Evolutionary conservation across 2,113 vertebrate genomes (phyloP), one percentile per base, ranked within the genome.

Genomic region (Silurus meridionalis): DNA sequence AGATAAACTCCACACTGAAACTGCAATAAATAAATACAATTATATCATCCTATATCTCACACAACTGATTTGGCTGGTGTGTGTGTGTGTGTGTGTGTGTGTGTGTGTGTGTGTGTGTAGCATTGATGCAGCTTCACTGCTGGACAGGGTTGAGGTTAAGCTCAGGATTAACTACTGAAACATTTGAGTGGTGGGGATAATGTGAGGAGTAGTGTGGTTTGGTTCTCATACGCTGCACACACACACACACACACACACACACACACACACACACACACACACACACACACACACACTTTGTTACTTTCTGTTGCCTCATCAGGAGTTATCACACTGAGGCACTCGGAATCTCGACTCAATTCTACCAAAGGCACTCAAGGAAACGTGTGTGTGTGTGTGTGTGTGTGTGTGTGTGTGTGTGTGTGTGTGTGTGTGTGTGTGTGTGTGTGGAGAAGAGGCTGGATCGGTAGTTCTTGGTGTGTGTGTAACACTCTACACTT

Each of bases 261-360:
- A 71, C 67, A 46, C 69, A 72, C 46, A 21, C 9, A 6, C 37
- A 72, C 69, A 72, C 67, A 71, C 67, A 46, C 67, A 71, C 67
- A 71, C 28, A 46, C 28, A 69, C 25, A 69, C 67, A 69, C 28
- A 37, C 67, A 37, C 15, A 2, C 48, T 2, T 0, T 74, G 71
- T 74, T 74, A 50, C 71, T 74, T 74, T 74, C 48, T 74, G 23
- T 74, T 74, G 71, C 71, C 71, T 74, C 71, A 74, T 74, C 71
- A 74, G 9, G 4, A 74, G 71, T 74, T 74, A 50, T 74, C 48
- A 52, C 46, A 52, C 71, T 1, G 48, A 52, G 19, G 9, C 46
- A 50, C 48, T 74, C 9, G 48, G 23, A 52, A 74, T 74, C 71
- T 52, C 19, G 71, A 74, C 48, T 74, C 71, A 52, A 74, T 74